Evolutionary conservation across 2,113 vertebrate genomes (phyloP).

Genomic region (Bos indicus): DNA sequence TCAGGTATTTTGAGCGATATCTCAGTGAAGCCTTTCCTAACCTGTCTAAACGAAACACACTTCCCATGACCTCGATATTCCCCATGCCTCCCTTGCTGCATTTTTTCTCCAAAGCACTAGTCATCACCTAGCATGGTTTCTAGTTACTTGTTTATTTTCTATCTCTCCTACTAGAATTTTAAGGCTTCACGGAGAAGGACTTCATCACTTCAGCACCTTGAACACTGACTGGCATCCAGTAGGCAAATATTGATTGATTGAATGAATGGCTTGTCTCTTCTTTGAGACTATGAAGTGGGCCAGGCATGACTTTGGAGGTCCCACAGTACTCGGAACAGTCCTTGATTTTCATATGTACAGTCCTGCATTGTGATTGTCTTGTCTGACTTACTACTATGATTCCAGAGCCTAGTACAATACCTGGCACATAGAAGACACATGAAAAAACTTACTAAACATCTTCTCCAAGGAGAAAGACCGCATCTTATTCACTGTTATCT

Average conservation of each 20-base stretch:
- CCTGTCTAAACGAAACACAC: neutral
- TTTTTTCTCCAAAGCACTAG: neutral
- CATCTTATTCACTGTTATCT: neutral
- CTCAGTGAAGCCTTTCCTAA: neutral
- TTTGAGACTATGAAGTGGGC: neutral
- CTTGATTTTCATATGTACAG: neutral
- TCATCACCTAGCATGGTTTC: neutral
- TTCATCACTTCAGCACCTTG: neutral
- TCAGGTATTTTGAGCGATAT: neutral
- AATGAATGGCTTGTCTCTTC: neutral
- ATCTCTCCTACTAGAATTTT: neutral
- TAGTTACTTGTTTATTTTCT: neutral
- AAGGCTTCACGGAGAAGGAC: neutral
- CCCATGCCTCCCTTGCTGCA: neutral
- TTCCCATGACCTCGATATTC: neutral
- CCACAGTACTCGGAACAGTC: neutral
- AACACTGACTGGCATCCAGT: neutral
- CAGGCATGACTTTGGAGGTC: neutral
- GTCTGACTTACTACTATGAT: neutral
- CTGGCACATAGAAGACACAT: neutral
- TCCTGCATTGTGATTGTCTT: too few relatives aligned
- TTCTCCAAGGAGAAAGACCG: neutral
- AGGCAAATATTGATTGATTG: neutral
- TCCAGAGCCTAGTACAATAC: neutral
- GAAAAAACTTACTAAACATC: neutral